phyloP scores from a whole-genome alignment of 2,797 vertebrate genomes.

The Macroramphosus scolopax region DNA sequence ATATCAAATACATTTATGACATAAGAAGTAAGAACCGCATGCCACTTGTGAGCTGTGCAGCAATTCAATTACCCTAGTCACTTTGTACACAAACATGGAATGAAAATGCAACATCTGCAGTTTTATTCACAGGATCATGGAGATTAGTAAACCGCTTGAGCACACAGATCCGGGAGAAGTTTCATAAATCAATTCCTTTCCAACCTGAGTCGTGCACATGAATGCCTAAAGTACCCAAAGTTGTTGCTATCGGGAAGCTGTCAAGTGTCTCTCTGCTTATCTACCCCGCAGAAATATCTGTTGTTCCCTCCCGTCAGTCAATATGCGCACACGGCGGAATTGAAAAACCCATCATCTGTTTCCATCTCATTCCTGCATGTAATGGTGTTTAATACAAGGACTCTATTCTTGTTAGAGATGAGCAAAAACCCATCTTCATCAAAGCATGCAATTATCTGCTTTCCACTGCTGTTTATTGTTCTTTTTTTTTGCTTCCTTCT shows the following conservation, averaged over 20 bases:
- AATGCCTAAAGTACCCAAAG: slow-evolving; percentile 28
- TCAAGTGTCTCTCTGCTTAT: slow-evolving; percentile 27
- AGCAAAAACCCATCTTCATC: slow-evolving; percentile 17
- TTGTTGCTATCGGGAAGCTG: slow-evolving; percentile 30
- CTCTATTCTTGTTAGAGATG: slow-evolving; percentile 24
- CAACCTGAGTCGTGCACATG: slow-evolving; percentile 16
- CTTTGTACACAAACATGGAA: slow-evolving; percentile 10
- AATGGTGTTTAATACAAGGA: slow-evolving; percentile 34
- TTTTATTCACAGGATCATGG: slow-evolving; percentile 34
- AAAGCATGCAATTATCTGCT: slow-evolving; percentile 6
- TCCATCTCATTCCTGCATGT: slow-evolving; percentile 32
- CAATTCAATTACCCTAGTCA: neutral
- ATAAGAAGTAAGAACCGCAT: too few relatives aligned
- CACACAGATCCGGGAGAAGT: slow-evolving; percentile 6
- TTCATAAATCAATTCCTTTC: slow-evolving; percentile 22
- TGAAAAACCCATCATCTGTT: slow-evolving; percentile 51
- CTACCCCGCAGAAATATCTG: slow-evolving; percentile 25
- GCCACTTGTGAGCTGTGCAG: neutral
- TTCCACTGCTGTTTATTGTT: slow-evolving; percentile 10
- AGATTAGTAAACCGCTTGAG: slow-evolving; percentile 29
- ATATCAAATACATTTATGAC: neutral
- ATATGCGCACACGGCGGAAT: slow-evolving; percentile 31
- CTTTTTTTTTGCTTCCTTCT: slow-evolving; percentile 4
- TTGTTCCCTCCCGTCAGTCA: slow-evolving; percentile 44
- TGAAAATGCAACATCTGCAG: slow-evolving; percentile 32